Conservation (phyloP, 2,113 vertebrate genomes). For the Aldabrachelys gigantea region DNA sequence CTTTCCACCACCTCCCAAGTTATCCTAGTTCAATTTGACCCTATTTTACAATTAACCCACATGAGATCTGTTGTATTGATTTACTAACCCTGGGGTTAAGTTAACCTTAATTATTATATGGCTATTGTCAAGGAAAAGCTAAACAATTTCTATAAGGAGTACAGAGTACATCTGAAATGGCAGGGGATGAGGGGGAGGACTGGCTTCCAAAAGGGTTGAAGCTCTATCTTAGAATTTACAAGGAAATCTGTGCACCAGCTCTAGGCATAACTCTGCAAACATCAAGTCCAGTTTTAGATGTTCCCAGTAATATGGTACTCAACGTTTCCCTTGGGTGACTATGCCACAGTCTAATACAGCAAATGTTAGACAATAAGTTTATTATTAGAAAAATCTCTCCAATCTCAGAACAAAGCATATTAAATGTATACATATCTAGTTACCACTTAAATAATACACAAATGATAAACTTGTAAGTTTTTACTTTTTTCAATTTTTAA, state of each 20-base stretch:
- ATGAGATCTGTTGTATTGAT: not conserved
- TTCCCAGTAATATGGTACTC: conserved; percentile 17
- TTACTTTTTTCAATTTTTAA: conserved; percentile 54
- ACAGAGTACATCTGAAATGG: not conserved
- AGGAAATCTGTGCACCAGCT: not conserved
- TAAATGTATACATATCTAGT: conserved; percentile 49
- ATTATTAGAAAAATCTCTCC: conserved; percentile 46
- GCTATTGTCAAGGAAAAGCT: not conserved
- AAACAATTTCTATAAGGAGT: not conserved
- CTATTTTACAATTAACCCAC: not conserved
- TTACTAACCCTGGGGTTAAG: not conserved
- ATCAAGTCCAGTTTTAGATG: conserved; percentile 17
- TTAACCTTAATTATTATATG: not conserved
- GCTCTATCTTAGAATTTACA: conserved; percentile 9
- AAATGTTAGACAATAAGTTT: not conserved
- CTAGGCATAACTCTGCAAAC: not conserved
- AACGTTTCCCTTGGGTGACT: not conserved
- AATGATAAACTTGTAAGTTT: conserved; percentile 41
- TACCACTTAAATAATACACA: conserved; percentile 47
- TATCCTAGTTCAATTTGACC: not conserved
- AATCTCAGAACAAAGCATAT: conserved; percentile 28
- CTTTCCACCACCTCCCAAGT: not conserved
- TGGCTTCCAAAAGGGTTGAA: not conserved
- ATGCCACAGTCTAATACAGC: conserved; percentile 6
- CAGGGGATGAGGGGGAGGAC: too few relatives aligned